Conservation (phyloP, 1,140 invertebrate species). For the Ceratina australensis region DNA sequence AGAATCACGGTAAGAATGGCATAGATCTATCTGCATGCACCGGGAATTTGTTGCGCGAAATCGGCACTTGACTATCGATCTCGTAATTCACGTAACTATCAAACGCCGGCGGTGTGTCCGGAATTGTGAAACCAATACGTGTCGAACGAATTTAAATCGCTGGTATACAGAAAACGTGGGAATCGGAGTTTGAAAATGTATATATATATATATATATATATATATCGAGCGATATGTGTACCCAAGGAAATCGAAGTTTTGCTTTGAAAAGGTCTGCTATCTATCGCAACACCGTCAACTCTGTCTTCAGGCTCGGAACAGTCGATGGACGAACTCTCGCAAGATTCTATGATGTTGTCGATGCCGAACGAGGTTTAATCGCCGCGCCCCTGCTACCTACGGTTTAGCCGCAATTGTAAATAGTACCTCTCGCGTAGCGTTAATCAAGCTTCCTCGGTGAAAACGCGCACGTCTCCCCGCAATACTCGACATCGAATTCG, state of each 20-base stretch:
- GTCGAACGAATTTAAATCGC: no score
- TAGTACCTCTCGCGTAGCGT: slow-evolving; percentile 36
- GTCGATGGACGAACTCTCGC: slow-evolving; percentile 89
- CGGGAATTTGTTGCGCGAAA: background rate
- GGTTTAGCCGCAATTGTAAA: slow-evolving; percentile 47
- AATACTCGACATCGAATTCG: background rate
- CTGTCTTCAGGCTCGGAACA: slow-evolving; percentile 84
- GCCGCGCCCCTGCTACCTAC: slow-evolving; percentile 2
- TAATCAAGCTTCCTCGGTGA: slow-evolving; percentile 22
- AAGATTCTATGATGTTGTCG: slow-evolving; percentile 89
- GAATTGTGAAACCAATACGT: no score
- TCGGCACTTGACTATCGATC: background rate
- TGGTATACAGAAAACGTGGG: no score
- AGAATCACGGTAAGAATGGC: slow-evolving; percentile 68
- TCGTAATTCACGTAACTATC: no score
- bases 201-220: no score
- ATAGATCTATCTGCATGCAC: background rate
- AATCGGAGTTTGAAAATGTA: no score
- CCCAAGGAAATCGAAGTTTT: slow-evolving; percentile 15
- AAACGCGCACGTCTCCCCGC: background rate
- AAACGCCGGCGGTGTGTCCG: no score
- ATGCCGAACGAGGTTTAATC: slow-evolving; percentile 86
- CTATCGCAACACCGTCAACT: slow-evolving; percentile 58
- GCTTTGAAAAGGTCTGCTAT: slow-evolving; percentile 44
- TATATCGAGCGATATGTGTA: background rate